Conservation (phyloP, 2,888 invertebrate genomes). For the Rhamphomyia laevipes region DNA sequence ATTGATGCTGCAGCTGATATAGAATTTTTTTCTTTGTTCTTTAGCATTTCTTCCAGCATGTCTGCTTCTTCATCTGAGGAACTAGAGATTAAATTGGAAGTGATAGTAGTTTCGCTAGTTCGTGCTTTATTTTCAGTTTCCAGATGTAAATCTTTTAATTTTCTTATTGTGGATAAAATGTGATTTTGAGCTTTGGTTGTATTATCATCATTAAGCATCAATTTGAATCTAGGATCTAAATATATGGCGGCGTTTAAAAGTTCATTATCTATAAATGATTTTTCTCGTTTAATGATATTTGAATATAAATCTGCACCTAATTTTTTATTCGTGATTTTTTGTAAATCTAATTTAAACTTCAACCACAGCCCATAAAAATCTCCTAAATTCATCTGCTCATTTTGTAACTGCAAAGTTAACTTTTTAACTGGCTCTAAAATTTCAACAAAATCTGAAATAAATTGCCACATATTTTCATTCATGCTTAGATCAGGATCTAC, state of each 20-base stretch:
- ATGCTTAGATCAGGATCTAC: neutral
- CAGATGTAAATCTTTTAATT: too few relatives aligned
- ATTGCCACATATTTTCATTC: neutral
- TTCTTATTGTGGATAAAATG: neutral
- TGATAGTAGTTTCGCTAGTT: too few relatives aligned
- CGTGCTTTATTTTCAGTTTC: too few relatives aligned
- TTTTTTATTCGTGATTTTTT: neutral
- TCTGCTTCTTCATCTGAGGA: too few relatives aligned
- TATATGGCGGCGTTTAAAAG: neutral
- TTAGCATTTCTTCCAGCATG: too few relatives aligned
- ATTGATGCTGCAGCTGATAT: too few relatives aligned
- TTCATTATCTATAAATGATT: neutral
- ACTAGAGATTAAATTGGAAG: too few relatives aligned
- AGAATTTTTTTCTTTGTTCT: too few relatives aligned
- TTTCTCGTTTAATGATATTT: neutral
- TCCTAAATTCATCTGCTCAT: slow-evolving; percentile 1
- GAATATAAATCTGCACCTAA: neutral
- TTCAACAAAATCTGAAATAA: slow-evolving; percentile 1
- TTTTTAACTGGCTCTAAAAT: slow-evolving; percentile 1
- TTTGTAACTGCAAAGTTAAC: slow-evolving; percentile 1
- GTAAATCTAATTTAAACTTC: neutral
- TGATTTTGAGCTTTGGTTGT: neutral
- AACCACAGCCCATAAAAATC: slow-evolving; percentile 2
- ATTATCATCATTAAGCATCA: too few relatives aligned
- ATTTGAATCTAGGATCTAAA: neutral